Evolutionary conservation across 2,888 invertebrate genomes (phyloP).

Genomic region (Trichogramma evanescens): DNA sequence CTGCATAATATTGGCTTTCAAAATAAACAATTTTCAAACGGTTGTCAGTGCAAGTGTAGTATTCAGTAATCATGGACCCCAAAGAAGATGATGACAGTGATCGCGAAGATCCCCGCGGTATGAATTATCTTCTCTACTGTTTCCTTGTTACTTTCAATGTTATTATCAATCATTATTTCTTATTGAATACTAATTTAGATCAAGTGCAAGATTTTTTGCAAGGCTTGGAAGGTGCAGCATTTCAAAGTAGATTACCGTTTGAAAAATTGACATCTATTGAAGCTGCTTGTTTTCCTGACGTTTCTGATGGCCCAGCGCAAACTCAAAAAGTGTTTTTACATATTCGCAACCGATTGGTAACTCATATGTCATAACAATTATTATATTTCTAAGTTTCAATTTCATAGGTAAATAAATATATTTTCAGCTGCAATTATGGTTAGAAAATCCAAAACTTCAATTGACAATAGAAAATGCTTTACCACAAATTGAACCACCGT

Average conservation of each 20-base stretch:
- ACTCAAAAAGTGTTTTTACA: slow-evolving; percentile 85
- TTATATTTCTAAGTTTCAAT: not conserved
- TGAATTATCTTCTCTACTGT: slow-evolving; percentile 19
- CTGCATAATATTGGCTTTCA: no score
- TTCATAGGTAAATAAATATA: slow-evolving; percentile 9
- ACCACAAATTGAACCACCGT: slow-evolving; percentile 80
- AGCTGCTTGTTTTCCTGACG: slow-evolving; percentile 88
- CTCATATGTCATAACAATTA: slow-evolving; percentile 19
- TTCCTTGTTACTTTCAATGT: slow-evolving; percentile 33
- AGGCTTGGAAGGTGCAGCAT: slow-evolving; percentile 85
- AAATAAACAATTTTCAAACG: no score
- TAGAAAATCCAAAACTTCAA: slow-evolving; percentile 90
- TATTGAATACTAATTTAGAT: slow-evolving; percentile 11
- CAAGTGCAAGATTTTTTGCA: slow-evolving; percentile 40
- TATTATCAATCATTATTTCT: not conserved
- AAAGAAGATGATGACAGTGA: slow-evolving; percentile 58
- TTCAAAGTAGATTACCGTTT: slow-evolving; percentile 87
- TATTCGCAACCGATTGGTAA: slow-evolving; percentile 76
- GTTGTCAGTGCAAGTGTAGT: no score
- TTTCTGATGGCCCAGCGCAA: slow-evolving; percentile 73
- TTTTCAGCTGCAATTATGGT: slow-evolving; percentile 78
- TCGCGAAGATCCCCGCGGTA: slow-evolving; percentile 58
- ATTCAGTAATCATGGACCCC: no score
- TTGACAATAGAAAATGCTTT: slow-evolving; percentile 74
- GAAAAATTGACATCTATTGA: slow-evolving; percentile 92